Evolutionary conservation across 1,140 invertebrate genomes (phyloP).

Genomic region (Bathynomus jamesi): DNA sequence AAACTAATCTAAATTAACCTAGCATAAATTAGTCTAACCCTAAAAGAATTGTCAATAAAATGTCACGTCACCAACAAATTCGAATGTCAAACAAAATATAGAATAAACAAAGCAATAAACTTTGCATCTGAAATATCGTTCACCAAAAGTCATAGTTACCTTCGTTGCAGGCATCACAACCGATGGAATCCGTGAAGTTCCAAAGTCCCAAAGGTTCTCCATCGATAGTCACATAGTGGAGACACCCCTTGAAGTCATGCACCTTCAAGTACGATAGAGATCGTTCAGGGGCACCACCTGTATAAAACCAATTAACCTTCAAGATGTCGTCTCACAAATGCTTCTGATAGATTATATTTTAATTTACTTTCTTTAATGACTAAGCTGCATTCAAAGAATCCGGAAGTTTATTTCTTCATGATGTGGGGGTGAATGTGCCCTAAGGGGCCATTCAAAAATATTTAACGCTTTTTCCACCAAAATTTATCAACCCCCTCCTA

Average conservation of each 20-base stretch:
- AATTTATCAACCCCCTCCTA: too few relatives aligned
- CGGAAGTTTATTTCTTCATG: too few relatives aligned
- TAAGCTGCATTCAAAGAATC: too few relatives aligned
- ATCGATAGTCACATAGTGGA: conserved; percentile 69
- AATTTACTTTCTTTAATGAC: too few relatives aligned
- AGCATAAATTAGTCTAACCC: neutral
- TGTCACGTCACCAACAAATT: neutral
- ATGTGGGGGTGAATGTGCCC: too few relatives aligned
- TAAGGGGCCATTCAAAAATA: too few relatives aligned
- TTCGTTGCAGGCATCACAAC: conserved; percentile 61
- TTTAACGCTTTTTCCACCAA: too few relatives aligned
- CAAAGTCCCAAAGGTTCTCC: conserved; percentile 72
- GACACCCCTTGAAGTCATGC: conserved; percentile 54
- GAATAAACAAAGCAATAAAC: neutral
- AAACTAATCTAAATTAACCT: neutral
- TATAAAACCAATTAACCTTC: too few relatives aligned
- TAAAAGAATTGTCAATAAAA: neutral
- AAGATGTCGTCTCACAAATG: too few relatives aligned
- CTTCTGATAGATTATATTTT: too few relatives aligned
- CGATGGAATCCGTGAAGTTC: conserved; percentile 66
- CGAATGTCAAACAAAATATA: neutral
- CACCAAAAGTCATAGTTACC: conserved; percentile 45
- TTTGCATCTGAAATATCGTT: too few relatives aligned
- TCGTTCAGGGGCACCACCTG: conserved; percentile 23
- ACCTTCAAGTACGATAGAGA: conserved; percentile 13